Percentiles rank a stretch among this genome's conserved stretches.
Conservation (phyloP, 2,888 invertebrate genomes). For the Stenolophus ochropezus region DNA sequence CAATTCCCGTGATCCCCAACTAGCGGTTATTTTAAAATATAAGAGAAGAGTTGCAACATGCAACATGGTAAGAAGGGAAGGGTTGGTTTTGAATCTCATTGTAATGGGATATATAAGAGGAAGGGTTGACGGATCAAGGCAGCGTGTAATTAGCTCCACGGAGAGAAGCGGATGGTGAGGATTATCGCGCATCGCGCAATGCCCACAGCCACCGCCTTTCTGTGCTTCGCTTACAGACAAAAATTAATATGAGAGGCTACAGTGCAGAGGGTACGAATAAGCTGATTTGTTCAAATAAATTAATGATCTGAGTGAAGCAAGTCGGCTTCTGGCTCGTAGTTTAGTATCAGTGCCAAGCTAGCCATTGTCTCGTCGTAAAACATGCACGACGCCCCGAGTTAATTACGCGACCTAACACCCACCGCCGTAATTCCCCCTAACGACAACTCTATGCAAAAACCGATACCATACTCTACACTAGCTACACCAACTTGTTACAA, state of each 20-base stretch:
- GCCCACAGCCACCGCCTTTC: background rate
- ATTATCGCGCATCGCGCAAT: slow-evolving; percentile 49
- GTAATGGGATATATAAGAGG: slow-evolving; percentile 48
- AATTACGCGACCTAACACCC: slow-evolving; percentile 69
- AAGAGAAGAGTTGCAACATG: background rate
- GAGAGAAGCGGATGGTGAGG: slow-evolving; percentile 48
- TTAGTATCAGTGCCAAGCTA: no score
- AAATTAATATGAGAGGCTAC: slow-evolving; percentile 68
- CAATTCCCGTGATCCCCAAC: no score
- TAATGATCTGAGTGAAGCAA: slow-evolving; percentile 72
- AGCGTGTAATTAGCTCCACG: slow-evolving; percentile 53
- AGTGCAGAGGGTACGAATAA: slow-evolving; percentile 70
- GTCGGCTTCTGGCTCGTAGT: slow-evolving; percentile 12
- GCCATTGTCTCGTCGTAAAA: slow-evolving; percentile 40
- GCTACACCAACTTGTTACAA: background rate
- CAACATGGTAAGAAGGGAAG: background rate
- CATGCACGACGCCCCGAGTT: slow-evolving; percentile 68
- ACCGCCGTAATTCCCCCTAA: slow-evolving; percentile 71
- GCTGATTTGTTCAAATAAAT: slow-evolving; percentile 74
- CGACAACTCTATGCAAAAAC: slow-evolving; percentile 72
- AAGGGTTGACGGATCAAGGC: slow-evolving; percentile 55
- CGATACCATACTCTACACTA: slow-evolving; percentile 63
- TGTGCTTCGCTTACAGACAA: slow-evolving; percentile 63
- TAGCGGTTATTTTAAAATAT: background rate
- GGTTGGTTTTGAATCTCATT: slow-evolving; percentile 26